Conservation (phyloP, 2,797 vertebrate genomes). For the Tenualosa ilisha region DNA sequence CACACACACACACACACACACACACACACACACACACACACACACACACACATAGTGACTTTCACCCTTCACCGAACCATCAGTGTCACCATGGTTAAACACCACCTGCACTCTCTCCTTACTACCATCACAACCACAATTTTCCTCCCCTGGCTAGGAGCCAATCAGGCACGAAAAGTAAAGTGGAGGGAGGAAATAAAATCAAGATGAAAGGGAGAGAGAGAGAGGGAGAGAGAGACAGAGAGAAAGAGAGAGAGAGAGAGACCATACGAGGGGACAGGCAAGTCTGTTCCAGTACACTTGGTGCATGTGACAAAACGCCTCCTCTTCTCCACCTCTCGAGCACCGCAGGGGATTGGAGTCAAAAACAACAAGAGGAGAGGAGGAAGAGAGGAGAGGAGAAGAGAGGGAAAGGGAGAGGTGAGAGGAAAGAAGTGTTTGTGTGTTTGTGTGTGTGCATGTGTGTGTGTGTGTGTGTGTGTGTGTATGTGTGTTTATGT, state of each 20-base stretch:
- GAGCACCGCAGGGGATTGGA: conserved; percentile 44
- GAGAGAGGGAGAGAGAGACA: background rate
- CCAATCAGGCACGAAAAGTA: conserved; percentile 40
- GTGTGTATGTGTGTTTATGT: no score
- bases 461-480: no score
- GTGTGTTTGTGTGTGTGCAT: background rate
- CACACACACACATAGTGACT: background rate
- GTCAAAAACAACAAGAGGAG: conserved; percentile 57
- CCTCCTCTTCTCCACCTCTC: conserved; percentile 45
- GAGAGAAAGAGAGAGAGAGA: background rate
- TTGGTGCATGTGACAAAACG: conserved; percentile 51
- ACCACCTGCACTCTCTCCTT: background rate
- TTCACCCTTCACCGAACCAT: conserved; percentile 36
- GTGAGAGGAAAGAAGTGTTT: background rate
- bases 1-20: conserved; percentile 5
- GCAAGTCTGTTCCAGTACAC: conserved; percentile 33
- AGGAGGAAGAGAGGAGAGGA: conserved; percentile 27
- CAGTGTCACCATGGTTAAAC: conserved; percentile 42
- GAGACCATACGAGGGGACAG: background rate
- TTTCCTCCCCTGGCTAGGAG: conserved; percentile 27
- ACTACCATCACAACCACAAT: background rate
- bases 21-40: conserved; percentile 3
- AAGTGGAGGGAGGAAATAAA: background rate
- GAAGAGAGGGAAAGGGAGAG: conserved; percentile 5
- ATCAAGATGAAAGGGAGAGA: background rate